phyloP scores from a whole-genome alignment of 2,797 vertebrate species.

The Neosilurus mollespiculum region DNA sequence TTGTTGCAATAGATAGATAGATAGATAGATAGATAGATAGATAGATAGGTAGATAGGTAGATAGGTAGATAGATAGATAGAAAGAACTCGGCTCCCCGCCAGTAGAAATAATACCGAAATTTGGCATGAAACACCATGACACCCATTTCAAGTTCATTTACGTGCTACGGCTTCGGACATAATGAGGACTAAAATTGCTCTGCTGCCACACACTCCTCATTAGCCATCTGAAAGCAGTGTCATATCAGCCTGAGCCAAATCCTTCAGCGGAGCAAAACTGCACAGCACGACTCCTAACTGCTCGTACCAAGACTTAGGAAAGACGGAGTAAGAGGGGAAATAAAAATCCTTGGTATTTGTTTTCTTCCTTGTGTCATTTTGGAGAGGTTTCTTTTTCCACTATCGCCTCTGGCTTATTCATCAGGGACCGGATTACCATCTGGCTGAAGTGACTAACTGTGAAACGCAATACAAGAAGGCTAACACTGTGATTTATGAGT shows the following conservation, averaged over 20 bases:
- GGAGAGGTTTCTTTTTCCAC: neutral
- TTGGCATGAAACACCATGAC: neutral
- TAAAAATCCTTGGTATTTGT: neutral
- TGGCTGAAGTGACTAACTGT: neutral
- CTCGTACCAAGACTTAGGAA: slow-evolving; percentile 28
- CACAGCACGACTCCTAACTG: slow-evolving; percentile 39
- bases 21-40: too few species aligned
- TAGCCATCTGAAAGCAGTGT: neutral
- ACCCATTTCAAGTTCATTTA: neutral
- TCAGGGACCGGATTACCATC: neutral
- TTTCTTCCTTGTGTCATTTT: neutral
- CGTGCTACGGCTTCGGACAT: neutral
- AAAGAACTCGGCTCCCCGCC: neutral
- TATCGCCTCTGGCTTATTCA: slow-evolving; percentile 1
- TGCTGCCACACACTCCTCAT: neutral
- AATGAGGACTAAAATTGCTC: slow-evolving; percentile 11
- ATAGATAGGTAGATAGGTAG: too few species aligned
- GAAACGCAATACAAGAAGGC: neutral
- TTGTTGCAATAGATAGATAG: too few species aligned
- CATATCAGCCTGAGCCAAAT: slow-evolving; percentile 27
- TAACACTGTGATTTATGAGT: neutral
- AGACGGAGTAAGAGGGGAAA: slow-evolving; percentile 6
- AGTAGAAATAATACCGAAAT: neutral
- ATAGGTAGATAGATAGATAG: too few species aligned
- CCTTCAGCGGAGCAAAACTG: slow-evolving; percentile 9